Evolutionary conservation across 2,113 vertebrate species (phyloP), one percentile per base, ranked within the genome.

Genomic region (Mesoclemmys tuberculata): DNA sequence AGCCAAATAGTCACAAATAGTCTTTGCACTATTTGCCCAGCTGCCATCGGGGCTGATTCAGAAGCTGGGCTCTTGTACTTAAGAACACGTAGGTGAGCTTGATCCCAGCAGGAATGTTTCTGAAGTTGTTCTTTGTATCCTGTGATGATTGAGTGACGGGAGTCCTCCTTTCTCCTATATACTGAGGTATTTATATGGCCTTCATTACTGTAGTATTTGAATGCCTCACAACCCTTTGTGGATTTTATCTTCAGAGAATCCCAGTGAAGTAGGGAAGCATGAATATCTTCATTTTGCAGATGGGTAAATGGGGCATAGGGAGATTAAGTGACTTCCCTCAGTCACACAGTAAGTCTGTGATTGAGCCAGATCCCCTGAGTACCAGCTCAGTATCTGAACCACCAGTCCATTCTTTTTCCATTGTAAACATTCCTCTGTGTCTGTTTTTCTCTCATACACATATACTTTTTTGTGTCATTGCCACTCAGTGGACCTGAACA

Each of bases 321-420:
- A 44, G 90, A 38, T 56, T 82, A 8, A 68, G 78, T 84, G 5
- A 14, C 3, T 10, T 13, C 6, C 5, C 19, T 81, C 31, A 4
- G 5, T 35, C 31, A 79, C 46, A 3, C 22, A 64, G 5, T 0
- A 22, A 12, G 29, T 46, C 1, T 0, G 14, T 55, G 18, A 44
- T 27, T 0, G 5, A 86, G 7, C 3, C 26, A 18, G 13, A 48
- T n/a, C 88, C n/a, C 16, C 83, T 82, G 46, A 6, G 14, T 1
- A 38, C 35, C 18, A 49, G 12, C 44, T 5, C 51, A 52, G 51
- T 52, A 41, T 41, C 38, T 35, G 18, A 87, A 61, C 0, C 0
- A 68, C 52, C 11, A 22, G 41, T 46, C 24, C 38, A 11, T 41
- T 41, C 74, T 27, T 75, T 6, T 14, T 46, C 74, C 38, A 3